Percentiles rank a stretch among this genome's conserved stretches.
These are phyloP conservation scores for Halisarca cf. caerulea DNA, from an alignment of 37 sponge, comb jelly and placozoan genomes.

Conservation along the genomic window DNA sequence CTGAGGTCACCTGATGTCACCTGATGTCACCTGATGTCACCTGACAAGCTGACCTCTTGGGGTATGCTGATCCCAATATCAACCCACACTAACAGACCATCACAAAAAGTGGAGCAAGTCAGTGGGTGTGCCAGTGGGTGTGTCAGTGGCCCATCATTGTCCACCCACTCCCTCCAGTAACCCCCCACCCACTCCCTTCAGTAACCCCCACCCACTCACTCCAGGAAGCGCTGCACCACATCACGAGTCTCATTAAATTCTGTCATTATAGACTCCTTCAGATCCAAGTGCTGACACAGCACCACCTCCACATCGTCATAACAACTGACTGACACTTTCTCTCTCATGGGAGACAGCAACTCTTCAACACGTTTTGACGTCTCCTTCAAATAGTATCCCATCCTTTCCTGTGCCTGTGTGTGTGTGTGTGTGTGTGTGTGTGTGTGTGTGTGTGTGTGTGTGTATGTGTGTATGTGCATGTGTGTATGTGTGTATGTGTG, in stretches of 20 bases:
- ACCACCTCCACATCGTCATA: constrained; percentile 63
- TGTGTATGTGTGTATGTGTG: neutral
- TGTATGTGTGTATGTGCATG: neutral
- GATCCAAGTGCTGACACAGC: constrained; percentile 57
- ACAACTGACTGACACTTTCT: neutral
- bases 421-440: neutral
- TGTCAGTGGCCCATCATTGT: too few species aligned
- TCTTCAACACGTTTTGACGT: neutral
- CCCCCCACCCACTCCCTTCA: neutral
- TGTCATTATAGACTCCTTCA: constrained; percentile 65
- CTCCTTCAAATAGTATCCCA: neutral
- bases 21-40: too few species aligned
- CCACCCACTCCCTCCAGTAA: too few species aligned
- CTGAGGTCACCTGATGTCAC: too few species aligned
- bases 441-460: neutral
- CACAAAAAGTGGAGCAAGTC: neutral
- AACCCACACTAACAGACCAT: too few species aligned
- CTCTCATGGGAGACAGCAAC: neutral
- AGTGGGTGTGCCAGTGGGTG: too few species aligned
- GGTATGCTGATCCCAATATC: too few species aligned
- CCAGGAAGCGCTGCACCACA: constrained; percentile 31
- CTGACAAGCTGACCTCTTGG: too few species aligned
- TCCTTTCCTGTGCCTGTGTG: constrained; percentile 10
- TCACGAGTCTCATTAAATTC: constrained; percentile 49
- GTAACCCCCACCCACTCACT: neutral